Evolutionary conservation across 2,888 invertebrate genomes (phyloP).

Genomic region (Drosophila infuscata): DNA sequence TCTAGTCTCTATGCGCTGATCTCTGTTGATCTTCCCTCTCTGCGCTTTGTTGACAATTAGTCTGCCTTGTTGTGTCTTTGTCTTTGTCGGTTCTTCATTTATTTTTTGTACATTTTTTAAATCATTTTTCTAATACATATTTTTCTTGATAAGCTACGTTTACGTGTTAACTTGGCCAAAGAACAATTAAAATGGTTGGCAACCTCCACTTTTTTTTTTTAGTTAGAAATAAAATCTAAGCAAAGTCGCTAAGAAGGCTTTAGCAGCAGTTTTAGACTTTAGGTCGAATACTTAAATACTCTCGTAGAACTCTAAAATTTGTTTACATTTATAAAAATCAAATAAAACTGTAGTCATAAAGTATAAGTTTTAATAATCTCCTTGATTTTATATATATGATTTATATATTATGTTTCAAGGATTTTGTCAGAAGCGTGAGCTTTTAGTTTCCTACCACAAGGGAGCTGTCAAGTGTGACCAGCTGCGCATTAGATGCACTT

Average conservation of each 20-base stretch:
- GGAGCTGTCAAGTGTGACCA: constrained; percentile 30
- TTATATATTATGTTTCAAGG: not conserved
- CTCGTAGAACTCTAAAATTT: not conserved
- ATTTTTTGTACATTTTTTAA: constrained; percentile 31
- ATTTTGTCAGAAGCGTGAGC: not conserved
- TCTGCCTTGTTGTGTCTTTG: constrained; percentile 34
- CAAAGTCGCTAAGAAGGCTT: not conserved
- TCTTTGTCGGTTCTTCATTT: constrained; percentile 41
- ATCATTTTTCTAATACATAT: constrained; percentile 60
- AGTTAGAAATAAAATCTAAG: constrained; percentile 22
- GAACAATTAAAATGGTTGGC: constrained; percentile 60
- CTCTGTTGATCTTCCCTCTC: constrained; percentile 42
- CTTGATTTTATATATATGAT: not conserved
- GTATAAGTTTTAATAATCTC: not conserved
- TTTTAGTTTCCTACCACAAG: not conserved
- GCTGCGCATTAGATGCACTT: constrained; percentile 10
- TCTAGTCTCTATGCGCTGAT: constrained; percentile 49
- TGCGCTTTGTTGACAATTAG: constrained; percentile 58
- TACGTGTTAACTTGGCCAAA: constrained; percentile 50
- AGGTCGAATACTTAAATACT: constrained; percentile 2
- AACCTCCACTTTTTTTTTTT: constrained; percentile 24
- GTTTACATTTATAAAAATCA: not conserved
- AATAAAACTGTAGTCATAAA: not conserved
- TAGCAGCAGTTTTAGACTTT: not conserved
- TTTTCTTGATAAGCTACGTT: constrained; percentile 42